Conservation (phyloP, 2,888 invertebrate genomes). For the Amiota minor region DNA sequence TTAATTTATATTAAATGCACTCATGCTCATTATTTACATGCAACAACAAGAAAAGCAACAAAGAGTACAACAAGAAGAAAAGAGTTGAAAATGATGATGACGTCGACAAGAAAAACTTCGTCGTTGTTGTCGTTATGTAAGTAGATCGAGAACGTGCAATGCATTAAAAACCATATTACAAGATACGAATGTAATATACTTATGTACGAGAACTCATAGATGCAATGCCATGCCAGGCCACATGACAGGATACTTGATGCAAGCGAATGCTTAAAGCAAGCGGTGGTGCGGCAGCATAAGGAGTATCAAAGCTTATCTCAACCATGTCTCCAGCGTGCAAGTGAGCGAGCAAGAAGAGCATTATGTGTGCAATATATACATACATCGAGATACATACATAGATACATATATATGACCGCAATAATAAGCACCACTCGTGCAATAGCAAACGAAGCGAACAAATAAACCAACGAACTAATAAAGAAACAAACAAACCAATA, state of each 20-base stretch:
- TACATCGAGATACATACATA: background rate
- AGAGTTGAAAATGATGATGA: background rate
- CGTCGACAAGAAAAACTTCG: background rate
- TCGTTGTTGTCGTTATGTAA: background rate
- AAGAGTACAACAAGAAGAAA: background rate
- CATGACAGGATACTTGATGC: conserved; percentile 8
- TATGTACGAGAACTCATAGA: background rate
- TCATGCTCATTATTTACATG: conserved; percentile 21
- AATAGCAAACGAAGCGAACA: conserved; percentile 5
- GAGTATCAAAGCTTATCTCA: conserved; percentile 12
- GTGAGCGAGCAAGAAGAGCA: background rate
- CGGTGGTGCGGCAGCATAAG: background rate
- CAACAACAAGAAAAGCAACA: conserved; percentile 6
- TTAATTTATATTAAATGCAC: conserved; percentile 19
- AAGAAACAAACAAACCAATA: background rate
- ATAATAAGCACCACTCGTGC: conserved; percentile 17
- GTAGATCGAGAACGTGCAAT: conserved; percentile 12
- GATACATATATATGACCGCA: conserved; percentile 1
- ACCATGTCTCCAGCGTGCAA: background rate
- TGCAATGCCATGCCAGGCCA: background rate
- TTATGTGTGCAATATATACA: background rate
- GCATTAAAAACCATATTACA: conserved; percentile 13
- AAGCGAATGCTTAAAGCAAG: background rate
- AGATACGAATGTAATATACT: background rate
- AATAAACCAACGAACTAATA: background rate